Evolutionary conservation across 2,113 vertebrate species (phyloP), one percentile per base, ranked within the genome.

Genomic region (Rhagologus leucostigma): DNA sequence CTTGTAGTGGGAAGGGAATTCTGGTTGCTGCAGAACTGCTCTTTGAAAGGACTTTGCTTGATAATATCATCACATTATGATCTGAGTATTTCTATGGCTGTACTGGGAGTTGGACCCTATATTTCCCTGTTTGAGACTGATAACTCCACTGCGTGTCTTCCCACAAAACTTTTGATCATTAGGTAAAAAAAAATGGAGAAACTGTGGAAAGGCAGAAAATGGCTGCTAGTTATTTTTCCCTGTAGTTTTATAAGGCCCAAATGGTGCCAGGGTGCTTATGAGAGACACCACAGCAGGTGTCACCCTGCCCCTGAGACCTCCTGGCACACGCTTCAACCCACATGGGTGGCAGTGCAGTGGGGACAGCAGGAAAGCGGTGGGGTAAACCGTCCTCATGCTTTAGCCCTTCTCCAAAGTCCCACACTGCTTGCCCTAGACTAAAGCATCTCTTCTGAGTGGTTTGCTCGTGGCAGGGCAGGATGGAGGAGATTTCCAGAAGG

Each of bases 401-500:
- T 29, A 87, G 41, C 39, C 39, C 52, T 59, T 74, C 46, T 52
- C 47, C 0, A 0, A 27, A 81, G 29, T 41, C 80, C 53, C 60
- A 30, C 19, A 1, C 53, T 55, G 35, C 79, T 53, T 56, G 55
- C 32, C 68, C 60, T 78, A 60, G 64, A 67, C 60, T 74, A 56
- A 82, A 88, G 37, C 71, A 56, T 74, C 13, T 6, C 82, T 63
- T 46, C 33, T 0, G 11, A 64, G 50, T 17, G 3, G 39, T 91
- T 95, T 73, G 63, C 71, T 86, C 0, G 16, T 47, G 56, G 81
- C 39, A 53, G 1, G 2, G 71, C 26, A 59, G 83, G 47, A 59
- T 64, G 60, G 63, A 59, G 39, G 47, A 75, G 41, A 70, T 89
- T 93, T 96, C 76, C 83, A 87, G 92, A 67, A 81, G 76, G 87